Evolutionary conservation across 1,140 invertebrate genomes (phyloP).

Genomic region (Heliconius melpomene): DNA sequence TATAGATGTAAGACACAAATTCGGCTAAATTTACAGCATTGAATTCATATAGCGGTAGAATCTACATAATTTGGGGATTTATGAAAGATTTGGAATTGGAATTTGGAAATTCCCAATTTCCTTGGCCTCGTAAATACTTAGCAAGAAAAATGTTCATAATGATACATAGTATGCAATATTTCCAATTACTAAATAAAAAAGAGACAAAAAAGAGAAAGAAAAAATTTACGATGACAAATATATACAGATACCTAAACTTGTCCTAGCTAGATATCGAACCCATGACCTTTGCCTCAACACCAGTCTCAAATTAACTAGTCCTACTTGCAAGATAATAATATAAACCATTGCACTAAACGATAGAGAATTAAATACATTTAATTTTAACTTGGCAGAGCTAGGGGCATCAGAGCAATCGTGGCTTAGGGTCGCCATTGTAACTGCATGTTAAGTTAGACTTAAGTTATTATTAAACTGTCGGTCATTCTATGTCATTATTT

Average conservation of each 20-base stretch:
- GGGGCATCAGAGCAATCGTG: slow-evolving; percentile 8
- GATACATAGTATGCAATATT: too few relatives aligned
- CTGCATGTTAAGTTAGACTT: slow-evolving; percentile 17
- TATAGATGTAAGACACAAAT: too few relatives aligned
- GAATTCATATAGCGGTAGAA: too few relatives aligned
- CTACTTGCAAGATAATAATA: not conserved
- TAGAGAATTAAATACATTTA: not conserved
- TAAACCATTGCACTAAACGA: not conserved
- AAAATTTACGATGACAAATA: too few relatives aligned
- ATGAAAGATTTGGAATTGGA: too few relatives aligned
- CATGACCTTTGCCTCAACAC: not conserved
- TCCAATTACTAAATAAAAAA: too few relatives aligned
- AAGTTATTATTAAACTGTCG: slow-evolving; percentile 32
- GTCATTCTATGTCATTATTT: slow-evolving; percentile 22
- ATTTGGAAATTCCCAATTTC: too few relatives aligned
- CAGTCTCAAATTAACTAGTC: not conserved
- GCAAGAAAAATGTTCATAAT: too few relatives aligned
- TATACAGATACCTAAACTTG: not conserved
- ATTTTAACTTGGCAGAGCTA: not conserved
- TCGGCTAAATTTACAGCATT: too few relatives aligned
- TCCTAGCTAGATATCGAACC: not conserved
- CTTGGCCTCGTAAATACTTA: too few relatives aligned
- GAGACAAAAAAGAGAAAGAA: not conserved
- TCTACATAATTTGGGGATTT: too few relatives aligned
- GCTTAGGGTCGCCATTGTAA: slow-evolving; percentile 15